Percentiles rank a stretch among this genome's conserved stretches.
phyloP scores from a whole-genome alignment of 2,113 vertebrate genomes.

The Marmota flaviventris region DNA sequence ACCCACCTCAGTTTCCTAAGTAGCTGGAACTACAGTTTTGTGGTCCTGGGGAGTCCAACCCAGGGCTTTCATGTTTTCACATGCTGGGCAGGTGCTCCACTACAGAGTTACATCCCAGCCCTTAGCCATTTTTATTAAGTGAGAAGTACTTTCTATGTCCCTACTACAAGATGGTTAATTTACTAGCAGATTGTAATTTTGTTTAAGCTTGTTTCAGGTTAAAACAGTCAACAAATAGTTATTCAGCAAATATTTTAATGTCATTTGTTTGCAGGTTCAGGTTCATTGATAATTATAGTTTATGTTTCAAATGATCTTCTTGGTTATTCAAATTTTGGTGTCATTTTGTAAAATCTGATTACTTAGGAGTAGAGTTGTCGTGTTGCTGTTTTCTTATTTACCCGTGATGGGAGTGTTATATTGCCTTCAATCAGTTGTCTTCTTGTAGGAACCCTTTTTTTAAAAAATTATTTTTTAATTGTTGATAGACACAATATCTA shows the following conservation, averaged over 20 bases:
- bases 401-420: background rate
- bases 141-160: background rate
- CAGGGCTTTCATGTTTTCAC: background rate
- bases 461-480: too few species aligned
- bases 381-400: conserved; percentile 32
- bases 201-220: conserved; percentile 31
- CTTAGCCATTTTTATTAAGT: background rate
- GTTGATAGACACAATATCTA: too few species aligned
- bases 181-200: background rate
- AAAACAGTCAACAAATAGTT: background rate
- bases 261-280: background rate
- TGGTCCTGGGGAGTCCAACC: background rate
- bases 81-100: background rate
- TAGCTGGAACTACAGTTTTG: background rate
- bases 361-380: conserved; percentile 14
- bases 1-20: background rate
- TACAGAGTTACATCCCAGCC: background rate
- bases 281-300: conserved; percentile 8
- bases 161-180: conserved; percentile 36
- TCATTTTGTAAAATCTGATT: conserved; percentile 28
- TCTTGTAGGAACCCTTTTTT: background rate
- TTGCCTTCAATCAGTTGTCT: conserved; percentile 32
- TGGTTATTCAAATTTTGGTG: background rate
- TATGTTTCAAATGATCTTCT: conserved; percentile 41
- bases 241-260: conserved; percentile 1